These are phyloP conservation scores for Calidris pygmaea DNA, from an alignment of 2,113 vertebrate species.

Conservation along the genomic window DNA sequence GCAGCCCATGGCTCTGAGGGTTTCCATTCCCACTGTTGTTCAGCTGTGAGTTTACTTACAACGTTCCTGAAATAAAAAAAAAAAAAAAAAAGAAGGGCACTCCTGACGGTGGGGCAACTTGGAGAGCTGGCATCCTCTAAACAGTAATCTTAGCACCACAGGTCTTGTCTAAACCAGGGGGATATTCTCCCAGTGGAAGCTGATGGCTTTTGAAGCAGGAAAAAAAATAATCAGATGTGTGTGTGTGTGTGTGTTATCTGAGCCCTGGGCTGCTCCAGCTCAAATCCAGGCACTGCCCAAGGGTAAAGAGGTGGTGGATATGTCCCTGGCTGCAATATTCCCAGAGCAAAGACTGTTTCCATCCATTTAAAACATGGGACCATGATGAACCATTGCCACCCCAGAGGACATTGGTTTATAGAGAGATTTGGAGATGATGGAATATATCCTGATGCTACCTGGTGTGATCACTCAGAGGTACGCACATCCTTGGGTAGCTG, in stretches of 20 bases:
- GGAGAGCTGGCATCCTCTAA: background rate
- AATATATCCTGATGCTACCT: background rate
- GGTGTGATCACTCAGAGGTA: background rate
- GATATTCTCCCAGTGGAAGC: background rate
- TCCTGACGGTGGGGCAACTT: background rate
- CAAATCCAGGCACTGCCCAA: background rate
- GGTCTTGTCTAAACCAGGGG: background rate
- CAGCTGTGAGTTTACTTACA: slow-evolving; percentile 14
- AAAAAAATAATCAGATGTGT: background rate
- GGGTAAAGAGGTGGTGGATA: background rate
- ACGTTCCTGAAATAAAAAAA: background rate
- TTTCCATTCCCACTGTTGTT: slow-evolving; percentile 19
- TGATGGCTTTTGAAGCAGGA: background rate
- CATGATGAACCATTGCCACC: background rate
- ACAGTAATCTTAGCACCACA: background rate
- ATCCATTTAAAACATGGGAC: background rate
- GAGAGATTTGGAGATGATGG: background rate
- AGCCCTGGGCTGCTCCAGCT: background rate
- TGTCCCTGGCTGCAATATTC: background rate
- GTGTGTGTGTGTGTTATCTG: background rate
- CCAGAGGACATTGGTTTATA: background rate
- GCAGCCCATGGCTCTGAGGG: slow-evolving; percentile 14
- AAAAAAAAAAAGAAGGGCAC: background rate
- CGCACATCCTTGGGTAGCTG: background rate
- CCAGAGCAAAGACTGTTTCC: background rate